These are phyloP conservation scores for Burhinus bistriatus DNA, from an alignment of 2,113 vertebrate genomes.

Conservation along the genomic window DNA sequence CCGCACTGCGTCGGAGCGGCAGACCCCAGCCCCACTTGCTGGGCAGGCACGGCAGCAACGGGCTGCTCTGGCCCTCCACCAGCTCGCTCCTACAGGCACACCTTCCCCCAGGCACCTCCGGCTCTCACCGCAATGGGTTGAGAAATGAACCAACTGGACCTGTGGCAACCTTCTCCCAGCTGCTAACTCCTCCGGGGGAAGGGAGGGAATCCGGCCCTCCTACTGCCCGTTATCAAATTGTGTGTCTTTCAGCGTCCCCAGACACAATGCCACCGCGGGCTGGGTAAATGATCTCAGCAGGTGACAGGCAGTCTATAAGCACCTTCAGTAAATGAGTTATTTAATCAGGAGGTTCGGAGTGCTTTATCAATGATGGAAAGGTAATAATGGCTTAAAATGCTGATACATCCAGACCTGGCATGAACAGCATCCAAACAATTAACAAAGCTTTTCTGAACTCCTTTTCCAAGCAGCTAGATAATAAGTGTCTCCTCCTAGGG, in stretches of 20 bases:
- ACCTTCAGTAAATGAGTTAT: not conserved
- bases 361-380: not conserved
- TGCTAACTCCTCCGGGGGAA: not conserved
- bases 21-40: rapidly evolving
- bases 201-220: not conserved
- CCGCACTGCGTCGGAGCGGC: rapidly evolving
- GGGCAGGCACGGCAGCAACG: rapidly evolving
- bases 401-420: not conserved
- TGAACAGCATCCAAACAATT: not conserved
- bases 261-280: not conserved
- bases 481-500: not conserved
- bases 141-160: not conserved
- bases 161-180: not conserved
- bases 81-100: rapidly evolving
- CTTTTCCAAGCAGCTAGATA: not conserved
- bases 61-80: not conserved
- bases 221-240: not conserved
- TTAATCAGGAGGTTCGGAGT: not conserved
- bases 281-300: not conserved
- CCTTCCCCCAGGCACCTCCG: not conserved
- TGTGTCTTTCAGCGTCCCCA: not conserved
- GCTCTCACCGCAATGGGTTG: rapidly evolving
- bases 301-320: not conserved
- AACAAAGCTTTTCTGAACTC: not conserved
- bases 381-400: not conserved